Evolutionary conservation across 2,888 invertebrate genomes (phyloP).

Genomic region (Laspeyria flexula): DNA sequence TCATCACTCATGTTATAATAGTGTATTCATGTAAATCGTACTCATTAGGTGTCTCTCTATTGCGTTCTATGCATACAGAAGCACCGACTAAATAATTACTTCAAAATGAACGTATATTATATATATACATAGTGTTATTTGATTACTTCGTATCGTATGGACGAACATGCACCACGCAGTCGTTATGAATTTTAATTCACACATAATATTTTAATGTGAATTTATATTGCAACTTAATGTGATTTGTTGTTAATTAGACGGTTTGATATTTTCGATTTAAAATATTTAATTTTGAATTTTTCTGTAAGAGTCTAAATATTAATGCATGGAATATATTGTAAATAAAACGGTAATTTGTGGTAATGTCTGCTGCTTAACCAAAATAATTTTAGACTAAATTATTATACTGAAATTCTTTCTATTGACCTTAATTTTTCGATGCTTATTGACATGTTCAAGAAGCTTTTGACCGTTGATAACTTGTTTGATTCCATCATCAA

Average conservation of each 20-base stretch:
- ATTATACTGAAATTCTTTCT: too few species aligned
- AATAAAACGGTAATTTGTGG: too few species aligned
- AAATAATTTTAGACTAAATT: too few species aligned
- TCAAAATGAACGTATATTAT: slow-evolving; percentile 42
- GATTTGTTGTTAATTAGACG: slow-evolving; percentile 16
- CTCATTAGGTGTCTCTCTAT: slow-evolving; percentile 72
- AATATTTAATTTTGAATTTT: slow-evolving; percentile 9
- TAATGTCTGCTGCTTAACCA: too few species aligned
- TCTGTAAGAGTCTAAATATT: slow-evolving; percentile 8
- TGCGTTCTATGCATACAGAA: slow-evolving; percentile 52
- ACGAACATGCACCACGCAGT: slow-evolving; percentile 2
- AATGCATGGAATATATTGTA: not conserved
- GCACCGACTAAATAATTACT: slow-evolving; percentile 52
- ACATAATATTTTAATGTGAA: slow-evolving; percentile 27
- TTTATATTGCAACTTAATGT: slow-evolving; percentile 23
- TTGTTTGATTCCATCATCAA: too few species aligned
- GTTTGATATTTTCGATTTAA: slow-evolving; percentile 10
- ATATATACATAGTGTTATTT: slow-evolving; percentile 27
- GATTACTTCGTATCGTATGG: slow-evolving; percentile 14
- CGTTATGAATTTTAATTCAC: slow-evolving; percentile 29
- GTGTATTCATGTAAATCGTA: slow-evolving; percentile 76
- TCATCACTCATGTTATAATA: slow-evolving; percentile 73
- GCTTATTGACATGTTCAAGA: too few species aligned
- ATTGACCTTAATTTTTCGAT: too few species aligned
- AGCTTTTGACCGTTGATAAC: too few species aligned